These are phyloP conservation scores for Sminthurinus aureus DNA, from an alignment of 2,888 invertebrate species.

Conservation along the genomic window DNA sequence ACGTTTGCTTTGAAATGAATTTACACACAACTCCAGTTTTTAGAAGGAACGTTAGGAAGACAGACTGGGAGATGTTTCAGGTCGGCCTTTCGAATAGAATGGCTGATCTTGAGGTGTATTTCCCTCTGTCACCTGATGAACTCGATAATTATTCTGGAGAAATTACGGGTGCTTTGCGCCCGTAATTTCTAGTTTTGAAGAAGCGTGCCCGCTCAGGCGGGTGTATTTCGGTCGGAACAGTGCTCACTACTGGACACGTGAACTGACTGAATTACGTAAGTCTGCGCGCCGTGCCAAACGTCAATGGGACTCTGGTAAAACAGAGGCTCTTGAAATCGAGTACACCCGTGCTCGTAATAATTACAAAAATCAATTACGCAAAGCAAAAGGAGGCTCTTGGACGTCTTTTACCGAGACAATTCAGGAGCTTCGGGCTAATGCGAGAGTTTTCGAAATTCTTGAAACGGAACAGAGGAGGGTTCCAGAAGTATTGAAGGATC, in stretches of 20 bases:
- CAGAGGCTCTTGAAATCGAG: neutral
- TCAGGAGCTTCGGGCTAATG: neutral
- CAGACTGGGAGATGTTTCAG: constrained; percentile 34
- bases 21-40: too few species aligned
- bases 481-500: neutral
- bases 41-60: constrained; percentile 2
- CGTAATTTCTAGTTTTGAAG: neutral
- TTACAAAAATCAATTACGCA: neutral
- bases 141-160: neutral
- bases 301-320: neutral
- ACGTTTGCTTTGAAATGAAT: too few species aligned
- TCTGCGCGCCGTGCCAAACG: neutral
- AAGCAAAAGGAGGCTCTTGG: neutral
- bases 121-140: neutral
- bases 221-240: neutral
- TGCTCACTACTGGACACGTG: constrained; percentile 39
- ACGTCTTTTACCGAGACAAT: neutral
- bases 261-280: neutral
- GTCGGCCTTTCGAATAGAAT: neutral
- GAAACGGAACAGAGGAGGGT: neutral
- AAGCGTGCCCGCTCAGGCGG: constrained; percentile 37
- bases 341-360: neutral
- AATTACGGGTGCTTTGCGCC: neutral
- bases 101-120: neutral
- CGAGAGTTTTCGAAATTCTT: neutral